Conservation (phyloP, 2,888 invertebrate genomes). For the Mongoloraphidia duomilia region DNA sequence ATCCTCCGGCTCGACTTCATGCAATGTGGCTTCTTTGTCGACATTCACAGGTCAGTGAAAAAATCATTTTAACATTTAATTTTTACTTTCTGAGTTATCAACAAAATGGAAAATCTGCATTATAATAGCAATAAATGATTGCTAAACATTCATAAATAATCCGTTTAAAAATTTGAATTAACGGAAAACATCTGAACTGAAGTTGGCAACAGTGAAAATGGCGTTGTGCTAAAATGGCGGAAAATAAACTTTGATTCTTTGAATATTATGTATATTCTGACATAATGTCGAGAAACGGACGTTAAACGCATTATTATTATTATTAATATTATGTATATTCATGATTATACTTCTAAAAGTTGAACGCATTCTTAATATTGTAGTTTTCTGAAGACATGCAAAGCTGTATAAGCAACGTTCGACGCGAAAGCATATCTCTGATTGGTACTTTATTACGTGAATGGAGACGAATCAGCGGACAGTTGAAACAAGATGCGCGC, state of each 20-base stretch:
- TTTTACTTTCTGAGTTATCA: background rate
- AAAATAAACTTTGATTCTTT: too few species aligned
- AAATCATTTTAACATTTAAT: constrained; percentile 2
- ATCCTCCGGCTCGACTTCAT: constrained; percentile 34
- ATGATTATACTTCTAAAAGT: constrained; percentile 1
- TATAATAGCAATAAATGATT: too few species aligned
- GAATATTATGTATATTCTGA: too few species aligned
- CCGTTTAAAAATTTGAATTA: too few species aligned
- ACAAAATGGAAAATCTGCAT: too few species aligned
- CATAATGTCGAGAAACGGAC: too few species aligned
- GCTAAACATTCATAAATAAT: too few species aligned
- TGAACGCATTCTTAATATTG: constrained; percentile 8
- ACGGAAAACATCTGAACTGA: too few species aligned
- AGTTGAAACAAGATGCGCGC: constrained; percentile 21
- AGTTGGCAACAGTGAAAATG: too few species aligned
- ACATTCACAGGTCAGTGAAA: constrained; percentile 28
- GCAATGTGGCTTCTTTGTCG: constrained; percentile 40
- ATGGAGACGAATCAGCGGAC: constrained; percentile 32
- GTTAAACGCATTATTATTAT: too few species aligned
- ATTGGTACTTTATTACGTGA: constrained; percentile 37
- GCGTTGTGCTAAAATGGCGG: too few species aligned
- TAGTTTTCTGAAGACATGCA: constrained; percentile 28
- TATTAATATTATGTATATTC: too few species aligned
- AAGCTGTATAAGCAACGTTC: constrained; percentile 34
- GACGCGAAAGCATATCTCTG: constrained; percentile 34